These are phyloP conservation scores for Amblyornis subalaris DNA, from an alignment of 2,113 vertebrate genomes.

Conservation along the genomic window DNA sequence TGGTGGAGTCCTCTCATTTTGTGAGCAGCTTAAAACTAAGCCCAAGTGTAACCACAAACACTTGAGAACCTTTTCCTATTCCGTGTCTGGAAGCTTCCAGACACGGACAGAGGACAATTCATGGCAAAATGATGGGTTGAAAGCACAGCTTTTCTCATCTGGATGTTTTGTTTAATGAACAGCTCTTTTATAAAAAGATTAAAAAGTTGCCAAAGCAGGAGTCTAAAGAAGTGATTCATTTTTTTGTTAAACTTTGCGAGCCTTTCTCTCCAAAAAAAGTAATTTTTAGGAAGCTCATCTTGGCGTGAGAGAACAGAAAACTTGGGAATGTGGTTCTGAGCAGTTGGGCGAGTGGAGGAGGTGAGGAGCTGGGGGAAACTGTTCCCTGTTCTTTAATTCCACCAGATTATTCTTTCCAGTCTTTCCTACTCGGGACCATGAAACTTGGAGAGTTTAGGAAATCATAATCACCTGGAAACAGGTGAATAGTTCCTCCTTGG, in stretches of 20 bases:
- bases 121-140: neutral
- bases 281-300: neutral
- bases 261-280: neutral
- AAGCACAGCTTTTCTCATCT: neutral
- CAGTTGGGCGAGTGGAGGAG: accelerated
- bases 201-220: neutral
- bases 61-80: neutral
- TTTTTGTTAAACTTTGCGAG: neutral
- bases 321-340: accelerated
- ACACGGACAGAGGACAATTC: neutral
- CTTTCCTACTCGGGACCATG: neutral
- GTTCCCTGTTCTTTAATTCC: neutral
- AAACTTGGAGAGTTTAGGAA: neutral
- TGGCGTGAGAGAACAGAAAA: neutral
- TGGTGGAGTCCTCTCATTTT: neutral
- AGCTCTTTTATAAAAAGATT: neutral
- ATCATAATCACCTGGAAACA: neutral
- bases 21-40: neutral
- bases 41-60: neutral
- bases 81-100: neutral
- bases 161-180: neutral
- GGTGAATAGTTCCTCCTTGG: neutral
- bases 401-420: neutral
- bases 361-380: neutral
- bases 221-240: neutral